phyloP scores from a whole-genome alignment of 2,888 invertebrate species.

The Xanthorhoe spadicearia region DNA sequence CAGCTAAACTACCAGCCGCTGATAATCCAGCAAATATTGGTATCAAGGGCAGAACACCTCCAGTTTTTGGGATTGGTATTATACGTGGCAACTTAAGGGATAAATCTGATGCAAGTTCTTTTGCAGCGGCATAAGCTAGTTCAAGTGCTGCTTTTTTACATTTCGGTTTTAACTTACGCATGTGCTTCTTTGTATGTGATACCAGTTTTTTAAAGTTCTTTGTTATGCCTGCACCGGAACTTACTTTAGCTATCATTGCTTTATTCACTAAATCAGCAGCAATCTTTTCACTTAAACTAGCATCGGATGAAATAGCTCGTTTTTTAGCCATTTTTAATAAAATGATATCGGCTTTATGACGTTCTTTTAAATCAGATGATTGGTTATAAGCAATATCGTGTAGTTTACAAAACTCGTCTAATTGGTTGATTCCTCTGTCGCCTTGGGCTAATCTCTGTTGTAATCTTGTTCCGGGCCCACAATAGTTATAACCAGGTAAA shows the following conservation, averaged over 20 bases:
- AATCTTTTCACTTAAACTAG: conserved; percentile 13
- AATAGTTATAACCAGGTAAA: conserved; percentile 49
- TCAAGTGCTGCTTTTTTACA: background rate
- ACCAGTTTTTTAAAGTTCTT: conserved; percentile 4
- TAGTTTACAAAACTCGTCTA: conserved; percentile 42
- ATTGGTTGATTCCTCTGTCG: conserved; percentile 49
- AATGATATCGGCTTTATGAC: conserved; percentile 17
- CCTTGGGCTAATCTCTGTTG: conserved; percentile 52
- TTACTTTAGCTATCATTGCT: conserved; percentile 19
- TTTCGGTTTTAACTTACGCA: conserved; percentile 2
- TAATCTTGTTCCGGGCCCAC: conserved; percentile 48
- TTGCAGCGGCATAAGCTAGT: conserved; percentile 2
- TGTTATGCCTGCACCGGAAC: conserved; percentile 3
- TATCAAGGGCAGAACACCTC: conserved; percentile 5
- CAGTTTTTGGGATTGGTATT: conserved; percentile 7
- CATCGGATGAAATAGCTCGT: background rate
- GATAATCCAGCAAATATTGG: conserved; percentile 17
- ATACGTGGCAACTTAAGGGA: background rate
- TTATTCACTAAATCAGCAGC: conserved; percentile 18
- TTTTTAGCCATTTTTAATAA: conserved; percentile 15
- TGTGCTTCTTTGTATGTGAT: background rate
- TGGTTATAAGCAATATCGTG: conserved; percentile 45
- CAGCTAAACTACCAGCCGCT: background rate
- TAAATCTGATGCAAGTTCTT: background rate
- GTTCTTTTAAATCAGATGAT: background rate